Evolutionary conservation across 1,140 invertebrate genomes (phyloP).

Genomic region (Meloidogyne floridensis): DNA sequence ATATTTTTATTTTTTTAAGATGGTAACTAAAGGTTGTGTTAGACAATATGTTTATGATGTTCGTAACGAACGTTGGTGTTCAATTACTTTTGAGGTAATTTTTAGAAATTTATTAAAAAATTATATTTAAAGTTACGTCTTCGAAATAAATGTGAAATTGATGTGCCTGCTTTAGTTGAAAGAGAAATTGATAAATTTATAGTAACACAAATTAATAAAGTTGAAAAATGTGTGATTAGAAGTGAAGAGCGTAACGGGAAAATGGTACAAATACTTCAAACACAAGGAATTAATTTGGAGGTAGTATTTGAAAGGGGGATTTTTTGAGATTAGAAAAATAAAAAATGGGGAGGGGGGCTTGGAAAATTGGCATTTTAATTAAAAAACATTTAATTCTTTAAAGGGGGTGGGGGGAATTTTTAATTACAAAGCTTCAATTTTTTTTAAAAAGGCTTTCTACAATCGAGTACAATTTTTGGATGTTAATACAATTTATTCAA

Average conservation of each 20-base stretch:
- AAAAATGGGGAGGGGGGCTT: too few relatives aligned
- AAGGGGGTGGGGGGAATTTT: too few relatives aligned
- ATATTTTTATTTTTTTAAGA: conserved; percentile 37
- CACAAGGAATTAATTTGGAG: conserved; percentile 89
- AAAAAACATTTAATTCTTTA: too few relatives aligned
- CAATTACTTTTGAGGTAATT: conserved; percentile 72
- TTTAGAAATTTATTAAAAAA: background rate
- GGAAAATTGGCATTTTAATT: too few relatives aligned
- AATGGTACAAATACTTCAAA: conserved; percentile 75
- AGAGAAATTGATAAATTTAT: conserved; percentile 76
- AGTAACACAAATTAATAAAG: conserved; percentile 78
- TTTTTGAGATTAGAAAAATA: background rate
- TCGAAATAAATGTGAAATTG: conserved; percentile 61
- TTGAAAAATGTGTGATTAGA: conserved; percentile 78
- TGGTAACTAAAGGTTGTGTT: conserved; percentile 29
- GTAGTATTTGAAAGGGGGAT: conserved; percentile 67
- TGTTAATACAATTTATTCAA: conserved; percentile 83
- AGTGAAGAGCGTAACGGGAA: conserved; percentile 63
- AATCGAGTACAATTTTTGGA: conserved; percentile 80
- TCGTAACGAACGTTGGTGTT: conserved; percentile 76
- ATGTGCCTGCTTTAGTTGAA: conserved; percentile 71
- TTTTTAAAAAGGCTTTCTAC: conserved; percentile 76
- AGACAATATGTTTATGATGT: conserved; percentile 78
- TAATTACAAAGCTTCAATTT: background rate
- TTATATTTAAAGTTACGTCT: conserved; percentile 65